A percentile compares a stretch with the other conserved stretches of the same genome.
Evolutionary conservation across 2,797 vertebrate species (phyloP).

Genomic region (Mus minutoides): DNA sequence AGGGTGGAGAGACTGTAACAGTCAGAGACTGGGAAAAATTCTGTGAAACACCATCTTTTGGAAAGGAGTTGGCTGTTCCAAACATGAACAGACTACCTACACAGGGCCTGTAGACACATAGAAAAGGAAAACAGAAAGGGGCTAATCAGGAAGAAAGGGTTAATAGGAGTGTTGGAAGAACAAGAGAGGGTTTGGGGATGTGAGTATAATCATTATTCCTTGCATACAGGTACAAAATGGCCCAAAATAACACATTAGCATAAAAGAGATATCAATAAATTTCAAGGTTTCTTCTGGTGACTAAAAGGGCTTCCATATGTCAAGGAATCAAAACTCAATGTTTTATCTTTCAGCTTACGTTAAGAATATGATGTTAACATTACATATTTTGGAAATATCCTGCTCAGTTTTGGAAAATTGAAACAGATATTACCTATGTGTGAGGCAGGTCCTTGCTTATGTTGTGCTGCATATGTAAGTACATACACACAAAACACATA

Average conservation of each 20-base stretch:
- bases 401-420: not conserved
- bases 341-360: not conserved
- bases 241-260: too few species aligned
- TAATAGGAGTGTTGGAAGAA: not conserved
- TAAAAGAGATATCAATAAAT: not conserved
- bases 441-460: not conserved
- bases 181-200: not conserved
- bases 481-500: not conserved
- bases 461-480: not conserved
- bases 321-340: not conserved
- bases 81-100: too few species aligned
- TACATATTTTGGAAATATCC: not conserved
- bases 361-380: not conserved
- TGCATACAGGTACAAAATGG: not conserved
- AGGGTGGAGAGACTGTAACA: not conserved
- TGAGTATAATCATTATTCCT: not conserved
- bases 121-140: not conserved
- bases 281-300: not conserved
- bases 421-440: too few species aligned
- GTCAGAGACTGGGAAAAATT: not conserved
- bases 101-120: not conserved
- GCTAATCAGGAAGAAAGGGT: not conserved
- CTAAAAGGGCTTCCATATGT: not conserved
- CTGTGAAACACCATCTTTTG: not conserved
- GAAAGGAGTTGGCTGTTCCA: not conserved